These are phyloP conservation scores for Helostoma temminkii DNA, from an alignment of 2,797 vertebrate species.

Conservation along the genomic window DNA sequence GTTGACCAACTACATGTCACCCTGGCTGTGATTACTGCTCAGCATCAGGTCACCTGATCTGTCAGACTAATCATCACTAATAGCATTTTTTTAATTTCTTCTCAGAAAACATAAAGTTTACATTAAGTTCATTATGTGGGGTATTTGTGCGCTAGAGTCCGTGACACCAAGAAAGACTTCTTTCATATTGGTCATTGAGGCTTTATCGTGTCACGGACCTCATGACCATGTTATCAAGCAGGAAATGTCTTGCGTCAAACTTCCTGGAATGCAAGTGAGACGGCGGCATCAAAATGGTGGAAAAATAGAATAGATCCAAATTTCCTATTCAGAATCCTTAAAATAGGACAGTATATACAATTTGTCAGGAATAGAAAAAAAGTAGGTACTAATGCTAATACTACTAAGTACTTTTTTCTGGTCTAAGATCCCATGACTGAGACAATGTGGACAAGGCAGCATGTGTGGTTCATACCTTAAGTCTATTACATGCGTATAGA, in stretches of 20 bases:
- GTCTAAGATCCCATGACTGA: constrained; percentile 32
- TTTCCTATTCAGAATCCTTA: constrained; percentile 17
- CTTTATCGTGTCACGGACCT: constrained; percentile 56
- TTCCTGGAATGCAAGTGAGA: constrained; percentile 66
- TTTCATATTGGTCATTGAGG: constrained; percentile 60
- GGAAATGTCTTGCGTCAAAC: constrained; percentile 68
- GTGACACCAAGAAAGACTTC: constrained; percentile 68
- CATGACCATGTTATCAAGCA: constrained; percentile 72
- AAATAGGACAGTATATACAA: constrained; percentile 1
- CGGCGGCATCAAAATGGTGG: constrained; percentile 23
- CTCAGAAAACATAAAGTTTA: neutral
- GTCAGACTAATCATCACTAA: neutral
- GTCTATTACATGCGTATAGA: constrained; percentile 5
- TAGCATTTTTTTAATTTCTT: neutral
- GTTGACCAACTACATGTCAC: constrained; percentile 16
- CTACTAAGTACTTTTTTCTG: constrained; percentile 17
- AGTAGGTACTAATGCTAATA: neutral
- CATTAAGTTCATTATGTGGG: neutral
- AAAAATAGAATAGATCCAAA: constrained; percentile 13
- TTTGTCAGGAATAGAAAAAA: constrained; percentile 6
- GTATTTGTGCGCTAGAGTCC: constrained; percentile 24
- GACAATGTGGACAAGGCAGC: constrained; percentile 24
- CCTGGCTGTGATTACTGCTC: constrained; percentile 32
- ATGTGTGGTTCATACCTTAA: constrained; percentile 15
- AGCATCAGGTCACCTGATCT: constrained; percentile 51